Conservation (phyloP, 2,888 invertebrate species). For the Mantis religiosa region DNA sequence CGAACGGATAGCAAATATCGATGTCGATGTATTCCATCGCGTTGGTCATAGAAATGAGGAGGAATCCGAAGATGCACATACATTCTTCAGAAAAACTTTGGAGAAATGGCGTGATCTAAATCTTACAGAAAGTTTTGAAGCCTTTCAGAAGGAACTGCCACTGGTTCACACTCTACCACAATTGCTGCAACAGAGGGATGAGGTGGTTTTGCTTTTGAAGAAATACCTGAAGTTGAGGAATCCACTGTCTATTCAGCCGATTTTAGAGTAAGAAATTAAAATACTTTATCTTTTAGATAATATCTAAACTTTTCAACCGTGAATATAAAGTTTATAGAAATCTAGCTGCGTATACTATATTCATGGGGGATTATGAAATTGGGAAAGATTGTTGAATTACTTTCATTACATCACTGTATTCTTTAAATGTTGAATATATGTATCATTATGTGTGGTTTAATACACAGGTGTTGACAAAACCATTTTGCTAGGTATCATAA, state of each 20-base stretch:
- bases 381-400: too few relatives aligned
- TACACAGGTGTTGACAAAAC: too few relatives aligned
- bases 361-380: too few relatives aligned
- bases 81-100: conserved; percentile 76
- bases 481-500: too few relatives aligned
- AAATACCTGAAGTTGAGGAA: conserved; percentile 70
- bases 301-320: too few relatives aligned
- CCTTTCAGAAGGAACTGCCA: conserved; percentile 70
- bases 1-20: conserved; percentile 79
- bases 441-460: too few relatives aligned
- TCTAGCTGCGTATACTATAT: too few relatives aligned
- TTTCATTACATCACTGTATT: too few relatives aligned
- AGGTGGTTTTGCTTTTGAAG: conserved; percentile 66
- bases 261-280: conserved; percentile 70
- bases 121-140: conserved; percentile 74
- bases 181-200: conserved; percentile 73
- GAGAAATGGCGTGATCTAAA: conserved; percentile 89
- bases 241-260: conserved; percentile 69
- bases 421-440: too few relatives aligned
- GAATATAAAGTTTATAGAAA: too few relatives aligned
- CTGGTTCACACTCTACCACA: conserved; percentile 75
- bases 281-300: not conserved
- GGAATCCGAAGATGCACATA: conserved; percentile 63
- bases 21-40: conserved; percentile 82
- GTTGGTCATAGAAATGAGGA: conserved; percentile 73